A percentile compares a stretch with the other conserved stretches of the same genome.
Evolutionary conservation across 2,797 vertebrate genomes (phyloP).

Genomic region (Argentina silus): DNA sequence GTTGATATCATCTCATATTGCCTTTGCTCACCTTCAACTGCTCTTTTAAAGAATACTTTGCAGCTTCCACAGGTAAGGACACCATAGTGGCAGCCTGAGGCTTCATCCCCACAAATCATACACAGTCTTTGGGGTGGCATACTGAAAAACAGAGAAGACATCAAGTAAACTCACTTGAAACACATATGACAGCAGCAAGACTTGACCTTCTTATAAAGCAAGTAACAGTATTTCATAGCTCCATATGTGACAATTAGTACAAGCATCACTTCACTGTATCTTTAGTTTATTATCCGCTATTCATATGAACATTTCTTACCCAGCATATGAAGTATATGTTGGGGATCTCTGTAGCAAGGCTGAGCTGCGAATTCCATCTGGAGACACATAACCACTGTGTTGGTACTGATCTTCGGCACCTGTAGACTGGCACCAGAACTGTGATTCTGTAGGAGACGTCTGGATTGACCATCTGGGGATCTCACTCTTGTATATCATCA

Average conservation of each 20-base stretch:
- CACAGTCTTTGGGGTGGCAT: slow-evolving; percentile 90
- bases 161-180: too few species aligned
- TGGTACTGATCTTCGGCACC: slow-evolving; percentile 58
- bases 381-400: slow-evolving; percentile 41
- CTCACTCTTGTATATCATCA: slow-evolving; percentile 65
- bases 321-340: slow-evolving; percentile 60
- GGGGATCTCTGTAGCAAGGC: slow-evolving; percentile 57
- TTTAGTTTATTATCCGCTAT: too few species aligned
- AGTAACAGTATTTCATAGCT: too few species aligned
- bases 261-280: too few species aligned
- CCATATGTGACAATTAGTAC: too few species aligned
- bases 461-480: slow-evolving; percentile 64
- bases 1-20: too few species aligned
- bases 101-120: slow-evolving; percentile 95
- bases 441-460: slow-evolving; percentile 47
- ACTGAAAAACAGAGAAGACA: slow-evolving; percentile 46
- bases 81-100: slow-evolving; percentile 97
- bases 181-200: neutral
- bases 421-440: slow-evolving; percentile 70
- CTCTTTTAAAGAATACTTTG: slow-evolving; percentile 99
- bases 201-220: neutral
- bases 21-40: slow-evolving; percentile 90
- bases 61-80: slow-evolving; percentile 98
- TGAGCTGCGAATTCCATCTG: slow-evolving; percentile 59
- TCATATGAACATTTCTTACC: slow-evolving; percentile 60